Base-by-base conservation (phyloP, 2,797 vertebrate species). In the Cercopithecus diana region DNA sequence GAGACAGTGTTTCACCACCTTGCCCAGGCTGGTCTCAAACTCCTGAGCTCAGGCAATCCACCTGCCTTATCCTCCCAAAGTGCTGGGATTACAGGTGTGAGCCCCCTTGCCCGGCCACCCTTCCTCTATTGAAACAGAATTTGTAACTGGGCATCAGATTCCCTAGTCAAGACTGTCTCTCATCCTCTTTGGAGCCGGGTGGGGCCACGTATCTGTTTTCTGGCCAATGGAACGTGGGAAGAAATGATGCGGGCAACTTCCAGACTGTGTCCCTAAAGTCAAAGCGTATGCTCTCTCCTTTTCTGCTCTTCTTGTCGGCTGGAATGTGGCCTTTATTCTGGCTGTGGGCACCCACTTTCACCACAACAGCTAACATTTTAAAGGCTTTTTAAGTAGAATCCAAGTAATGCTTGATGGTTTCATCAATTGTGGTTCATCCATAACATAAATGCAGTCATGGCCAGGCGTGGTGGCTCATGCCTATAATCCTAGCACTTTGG, bases 311-410 rank as follows among this genome's bases (percentile, higher is more conserved):
- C 26, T 76, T 87, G 33, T n/a, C 14, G 33, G 48, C 82, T n/a
- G 39, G 39, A 48, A 57, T 28, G 22, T 41, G 67, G 45, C 28
- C 75, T 20, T 58, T 43, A 77, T 0, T 2, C 19, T 64, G 48
- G 58, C 30, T 28, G 75, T n/a, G 39, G 52, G 20, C 36, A 67
- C 10, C 14, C 77, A 52, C 30, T 33, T 85, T 75, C 77, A 43
- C 19, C 73, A 52, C 79, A 72, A 79, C 13, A 41, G 48, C 41
- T 86, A 33, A 67, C 48, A 82, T 93, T 79, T 86, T 80, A 67
- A 90, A 92, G 22, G 55, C 22, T 61, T 89, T 93, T 48, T 20
- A 81, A 67, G 76, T 82, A 70, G 77, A 93, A 90, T 77, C 86
- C 30, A 75, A 88, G 17, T 39, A 61, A 90, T 43, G 12, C 7